Base-by-base conservation (phyloP, 2,797 vertebrate genomes). In the Cygnus olor region DNA sequence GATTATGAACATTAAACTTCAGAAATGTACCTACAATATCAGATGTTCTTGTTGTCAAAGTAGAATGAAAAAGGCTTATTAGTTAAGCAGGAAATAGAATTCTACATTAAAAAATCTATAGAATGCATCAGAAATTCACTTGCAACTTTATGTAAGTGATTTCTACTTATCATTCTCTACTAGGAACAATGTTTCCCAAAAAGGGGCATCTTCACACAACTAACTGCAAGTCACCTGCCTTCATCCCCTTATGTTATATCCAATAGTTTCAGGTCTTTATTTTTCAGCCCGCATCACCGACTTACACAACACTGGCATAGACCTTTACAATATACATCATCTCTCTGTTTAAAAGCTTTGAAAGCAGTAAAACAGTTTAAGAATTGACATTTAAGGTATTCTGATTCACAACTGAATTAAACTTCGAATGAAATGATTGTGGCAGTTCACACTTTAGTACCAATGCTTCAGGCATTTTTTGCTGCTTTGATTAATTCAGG, bases 41-140 rank as follows among this genome's bases (percentile, higher is more conserved):
- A 94, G 60, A 80, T 76, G 47, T 13, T 85, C 80, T 71, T 94
- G n/a, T 92, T 96, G 87, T 56, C 58, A 56, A 95, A 66, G 36
- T 0, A 80, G 80, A 90, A 93, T 57, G 42, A 91, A 84, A 93
- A 94, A 7, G 24, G 25, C 54, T 42, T 76, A 56, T 44, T 80
- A 85, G 72, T 69, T 84, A 85, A 83, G 71, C n/a, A 91, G 44
- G 10, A 44, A 76, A 81, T 14, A 53, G 27, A 88, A 79, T 68
- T 92, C 60, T 88, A 76, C 20, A 84, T 11, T 5, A 84, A 53
- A 89, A 89, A 80, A 77, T 54, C 19, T 51, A 65, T 25, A 54
- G 83, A 86, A 77, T 7, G 9, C 36, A 69, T 66, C 61, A 49
- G 60, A 93, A 95, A 69, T 38, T 77, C 77, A 81, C 15, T 38